A percentile compares a stretch with the other conserved stretches of the same genome.
Evolutionary conservation across 1,140 invertebrate species (phyloP).

Genomic region (Conus ventricosus): DNA sequence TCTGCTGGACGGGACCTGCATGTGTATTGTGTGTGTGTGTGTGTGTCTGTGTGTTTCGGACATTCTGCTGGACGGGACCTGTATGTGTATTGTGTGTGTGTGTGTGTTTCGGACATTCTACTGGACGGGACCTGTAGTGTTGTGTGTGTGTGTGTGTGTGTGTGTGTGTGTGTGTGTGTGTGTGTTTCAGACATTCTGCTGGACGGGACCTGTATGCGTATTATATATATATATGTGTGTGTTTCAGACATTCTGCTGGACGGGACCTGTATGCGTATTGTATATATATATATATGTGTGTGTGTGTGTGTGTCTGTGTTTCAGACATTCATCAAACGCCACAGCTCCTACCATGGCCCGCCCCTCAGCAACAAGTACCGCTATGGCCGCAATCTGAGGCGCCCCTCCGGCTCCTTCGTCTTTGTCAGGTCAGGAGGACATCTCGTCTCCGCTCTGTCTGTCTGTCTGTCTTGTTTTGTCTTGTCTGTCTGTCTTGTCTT

Average conservation of each 20-base stretch:
- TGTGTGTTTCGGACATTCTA: not conserved
- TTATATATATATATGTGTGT: not conserved
- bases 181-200: conserved; percentile 32
- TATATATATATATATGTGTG: not conserved
- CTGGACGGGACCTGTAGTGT: not conserved
- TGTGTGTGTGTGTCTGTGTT: conserved; percentile 8
- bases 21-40: not conserved
- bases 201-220: not conserved
- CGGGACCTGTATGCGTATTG: not conserved
- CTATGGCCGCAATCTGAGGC: conserved; percentile 41
- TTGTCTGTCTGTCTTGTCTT: not conserved
- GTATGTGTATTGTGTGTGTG: not conserved
- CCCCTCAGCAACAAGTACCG: conserved; percentile 42
- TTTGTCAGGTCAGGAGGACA: conserved; percentile 42
- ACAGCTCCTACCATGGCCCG: conserved; percentile 55
- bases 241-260: not conserved
- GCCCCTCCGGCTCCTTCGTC: conserved; percentile 48
- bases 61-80: not conserved
- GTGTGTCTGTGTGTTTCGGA: conserved; percentile 17
- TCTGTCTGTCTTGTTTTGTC: not conserved
- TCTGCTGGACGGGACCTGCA: not conserved
- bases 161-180: not conserved
- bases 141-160: not conserved
- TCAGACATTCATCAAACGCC: conserved; percentile 45
- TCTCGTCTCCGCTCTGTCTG: not conserved